Evolutionary conservation across 2,888 invertebrate genomes (phyloP).

Genomic region (Lottia scabra): DNA sequence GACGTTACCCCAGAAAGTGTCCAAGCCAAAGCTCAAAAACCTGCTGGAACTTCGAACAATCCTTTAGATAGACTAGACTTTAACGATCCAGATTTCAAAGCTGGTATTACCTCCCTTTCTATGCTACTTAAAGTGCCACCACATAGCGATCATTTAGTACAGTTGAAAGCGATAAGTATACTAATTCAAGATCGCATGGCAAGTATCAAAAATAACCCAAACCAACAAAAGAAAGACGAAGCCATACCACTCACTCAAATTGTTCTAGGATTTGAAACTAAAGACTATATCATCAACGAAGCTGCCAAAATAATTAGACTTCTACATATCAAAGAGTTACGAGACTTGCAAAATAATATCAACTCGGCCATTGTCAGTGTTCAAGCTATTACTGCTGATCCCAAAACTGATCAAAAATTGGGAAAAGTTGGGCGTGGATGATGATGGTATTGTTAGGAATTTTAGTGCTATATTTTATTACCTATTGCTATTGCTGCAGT

Average conservation of each 20-base stretch:
- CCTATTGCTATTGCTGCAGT: no score
- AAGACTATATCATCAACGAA: slow-evolving; percentile 68
- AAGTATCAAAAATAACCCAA: neutral
- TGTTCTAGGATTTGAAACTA: slow-evolving; percentile 77
- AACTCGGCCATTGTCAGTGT: slow-evolving; percentile 94
- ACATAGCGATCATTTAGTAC: slow-evolving; percentile 84
- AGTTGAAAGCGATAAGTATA: slow-evolving; percentile 73
- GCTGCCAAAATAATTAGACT: slow-evolving; percentile 81
- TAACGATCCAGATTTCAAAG: slow-evolving; percentile 83
- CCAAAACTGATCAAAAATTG: slow-evolving; percentile 93
- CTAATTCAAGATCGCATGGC: neutral
- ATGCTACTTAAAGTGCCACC: slow-evolving; percentile 82
- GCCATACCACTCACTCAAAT: slow-evolving; percentile 77
- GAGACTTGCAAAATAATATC: slow-evolving; percentile 90
- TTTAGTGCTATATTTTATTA: no score
- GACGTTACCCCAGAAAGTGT: slow-evolving; percentile 75
- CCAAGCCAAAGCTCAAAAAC: slow-evolving; percentile 69
- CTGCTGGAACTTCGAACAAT: slow-evolving; percentile 72
- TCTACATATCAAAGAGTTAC: slow-evolving; percentile 85
- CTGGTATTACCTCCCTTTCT: slow-evolving; percentile 84
- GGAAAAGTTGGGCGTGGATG: slow-evolving; percentile 85
- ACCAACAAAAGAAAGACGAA: slow-evolving; percentile 31
- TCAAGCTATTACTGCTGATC: slow-evolving; percentile 94
- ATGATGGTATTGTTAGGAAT: neutral
- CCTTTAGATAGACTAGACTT: slow-evolving; percentile 70